These are phyloP conservation scores for Campylorhamphus procurvoides DNA, from an alignment of 2,113 vertebrate genomes.

Conservation along the genomic window DNA sequence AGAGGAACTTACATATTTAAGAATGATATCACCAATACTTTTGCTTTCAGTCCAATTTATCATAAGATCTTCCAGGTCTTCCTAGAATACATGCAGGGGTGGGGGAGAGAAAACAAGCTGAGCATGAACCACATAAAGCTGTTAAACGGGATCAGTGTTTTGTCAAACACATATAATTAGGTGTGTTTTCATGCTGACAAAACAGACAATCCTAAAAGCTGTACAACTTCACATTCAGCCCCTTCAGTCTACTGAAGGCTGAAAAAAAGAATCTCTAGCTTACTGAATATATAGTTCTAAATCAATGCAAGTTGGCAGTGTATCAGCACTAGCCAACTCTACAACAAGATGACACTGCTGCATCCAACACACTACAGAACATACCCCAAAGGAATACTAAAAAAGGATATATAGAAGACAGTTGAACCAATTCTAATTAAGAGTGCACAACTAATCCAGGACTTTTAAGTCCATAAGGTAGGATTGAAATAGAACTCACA, in stretches of 20 bases:
- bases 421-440: background rate
- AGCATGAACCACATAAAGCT: background rate
- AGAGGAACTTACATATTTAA: constrained; percentile 90
- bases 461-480: background rate
- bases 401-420: background rate
- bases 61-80: constrained; percentile 92
- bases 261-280: background rate
- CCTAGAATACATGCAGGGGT: constrained; percentile 70
- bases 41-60: constrained; percentile 91
- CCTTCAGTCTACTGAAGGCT: background rate
- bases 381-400: background rate
- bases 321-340: background rate
- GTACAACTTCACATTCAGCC: background rate
- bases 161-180: background rate
- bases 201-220: background rate
- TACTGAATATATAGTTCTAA: background rate
- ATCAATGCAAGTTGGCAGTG: background rate
- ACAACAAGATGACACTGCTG: background rate
- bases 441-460: background rate
- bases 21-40: constrained; percentile 93
- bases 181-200: background rate
- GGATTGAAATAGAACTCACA: background rate
- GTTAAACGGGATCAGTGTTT: background rate
- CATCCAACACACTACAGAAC: background rate
- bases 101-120: background rate